A percentile compares a stretch with the other conserved stretches of the same genome.
Evolutionary conservation across 2,888 invertebrate species (phyloP).

Genomic region (Malthinus seriepunctatus): DNA sequence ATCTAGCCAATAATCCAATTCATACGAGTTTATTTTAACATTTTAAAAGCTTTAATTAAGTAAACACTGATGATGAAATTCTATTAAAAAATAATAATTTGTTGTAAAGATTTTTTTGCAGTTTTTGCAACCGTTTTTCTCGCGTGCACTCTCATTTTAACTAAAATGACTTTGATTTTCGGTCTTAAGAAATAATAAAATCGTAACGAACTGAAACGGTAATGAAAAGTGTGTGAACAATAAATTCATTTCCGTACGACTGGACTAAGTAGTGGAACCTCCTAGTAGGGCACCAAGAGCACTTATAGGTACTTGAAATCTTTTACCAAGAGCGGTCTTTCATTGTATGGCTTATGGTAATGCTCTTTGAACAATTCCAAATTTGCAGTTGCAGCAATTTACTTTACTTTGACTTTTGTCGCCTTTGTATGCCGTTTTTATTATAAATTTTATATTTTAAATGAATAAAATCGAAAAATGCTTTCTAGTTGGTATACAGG

Average conservation of each 20-base stretch:
- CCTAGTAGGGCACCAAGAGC: constrained; percentile 42
- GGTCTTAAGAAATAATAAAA: constrained; percentile 14
- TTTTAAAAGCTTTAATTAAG: too few species aligned
- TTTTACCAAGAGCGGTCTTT: constrained; percentile 39
- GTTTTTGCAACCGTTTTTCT: too few species aligned
- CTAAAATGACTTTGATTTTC: not conserved
- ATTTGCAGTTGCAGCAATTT: constrained; percentile 45
- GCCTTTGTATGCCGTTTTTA: constrained; percentile 28
- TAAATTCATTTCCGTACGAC: constrained; percentile 29
- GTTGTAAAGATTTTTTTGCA: too few species aligned
- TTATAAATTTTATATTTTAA: constrained; percentile 7
- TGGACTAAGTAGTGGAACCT: constrained; percentile 31
- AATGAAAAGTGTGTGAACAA: constrained; percentile 32
- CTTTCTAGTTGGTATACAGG: too few species aligned
- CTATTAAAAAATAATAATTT: too few species aligned
- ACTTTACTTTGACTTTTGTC: constrained; percentile 41
- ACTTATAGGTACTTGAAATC: constrained; percentile 43
- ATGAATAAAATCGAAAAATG: constrained; percentile 3
- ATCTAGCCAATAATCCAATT: too few species aligned
- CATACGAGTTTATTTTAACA: too few species aligned
- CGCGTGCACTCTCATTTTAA: too few species aligned
- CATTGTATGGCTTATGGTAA: constrained; percentile 47
- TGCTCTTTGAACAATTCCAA: constrained; percentile 41
- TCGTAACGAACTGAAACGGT: constrained; percentile 22
- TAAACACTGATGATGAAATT: too few species aligned